Evolutionary conservation across 2,797 vertebrate genomes (phyloP), one percentile per base, ranked within the genome.

Genomic region (Anomalospiza imberbis): DNA sequence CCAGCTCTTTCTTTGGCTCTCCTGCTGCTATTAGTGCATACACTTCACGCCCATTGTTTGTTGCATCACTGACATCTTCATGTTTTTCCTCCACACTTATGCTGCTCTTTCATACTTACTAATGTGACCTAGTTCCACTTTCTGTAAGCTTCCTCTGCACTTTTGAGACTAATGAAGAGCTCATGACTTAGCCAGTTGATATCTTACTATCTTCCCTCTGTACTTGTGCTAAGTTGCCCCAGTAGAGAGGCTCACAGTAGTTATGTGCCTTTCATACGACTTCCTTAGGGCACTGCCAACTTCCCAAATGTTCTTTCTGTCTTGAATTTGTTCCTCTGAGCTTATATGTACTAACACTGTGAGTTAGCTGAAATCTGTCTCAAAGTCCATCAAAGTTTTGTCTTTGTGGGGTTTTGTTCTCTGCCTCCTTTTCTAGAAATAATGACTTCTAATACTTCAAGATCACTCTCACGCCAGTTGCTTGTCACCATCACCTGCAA

Each of bases 71-170:
- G 77, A 31, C 18, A 73, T 67, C 60, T 77, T 94, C 63, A 34
- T 73, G 65, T 88, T 66, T 63, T 44, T 87, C 67, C 74, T 91
- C 51, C 77, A 71, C 5, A 20, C 60, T 92, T 91, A 70, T 76
- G 55, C 74, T 82, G 42, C 45, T 79, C 67, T 95, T 89, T 93
- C 91, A 88, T 82, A 89, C 73, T 94, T 76, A 82, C 88, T 79
- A 94, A 91, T 6, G 2, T 67, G 95, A 94, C 96, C 83, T 73
- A 91, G 66, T 96, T 96, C 94, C 74, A 96, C 90, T 93, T 96
- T 95, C 95, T 91, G 51, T 91, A 62, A 60, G 77, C 90, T 95
- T 95, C 85, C 94, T 93, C 85, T 94, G 85, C 76, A 82, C 67
- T 88, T 93, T 50, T 94, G 85, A 91, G 91, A 84, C 82, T 68